phyloP scores from a whole-genome alignment of 2,113 vertebrate species.

The Paraplagusia blochii region DNA sequence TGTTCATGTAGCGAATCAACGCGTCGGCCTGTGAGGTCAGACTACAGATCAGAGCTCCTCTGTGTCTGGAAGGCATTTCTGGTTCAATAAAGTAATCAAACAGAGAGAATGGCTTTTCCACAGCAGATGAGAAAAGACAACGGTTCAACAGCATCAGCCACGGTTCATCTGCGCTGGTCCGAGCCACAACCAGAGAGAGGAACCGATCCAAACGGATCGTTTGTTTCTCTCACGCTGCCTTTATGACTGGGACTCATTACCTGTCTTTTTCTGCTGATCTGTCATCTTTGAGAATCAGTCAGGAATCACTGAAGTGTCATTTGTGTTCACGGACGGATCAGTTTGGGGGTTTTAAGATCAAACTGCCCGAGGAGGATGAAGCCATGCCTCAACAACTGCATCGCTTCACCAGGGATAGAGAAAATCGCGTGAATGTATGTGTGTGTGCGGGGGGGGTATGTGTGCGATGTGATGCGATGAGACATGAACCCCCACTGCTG shows the following conservation, averaged over 20 bases:
- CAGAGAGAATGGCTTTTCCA: neutral
- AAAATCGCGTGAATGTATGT: no score
- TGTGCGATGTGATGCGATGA: slow-evolving; percentile 25
- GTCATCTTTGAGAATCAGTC: slow-evolving; percentile 17
- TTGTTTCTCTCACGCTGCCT: no score
- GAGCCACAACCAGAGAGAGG: neutral
- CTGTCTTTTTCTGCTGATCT: neutral
- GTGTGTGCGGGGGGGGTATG: slow-evolving; percentile 4
- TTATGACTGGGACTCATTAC: slow-evolving; percentile 7
- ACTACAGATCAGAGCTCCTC: neutral
- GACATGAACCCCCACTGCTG: slow-evolving; percentile 36
- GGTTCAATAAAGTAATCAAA: slow-evolving; percentile 10
- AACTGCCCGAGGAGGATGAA: slow-evolving; percentile 21
- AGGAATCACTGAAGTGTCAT: slow-evolving; percentile 4
- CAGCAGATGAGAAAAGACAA: slow-evolving; percentile 1
- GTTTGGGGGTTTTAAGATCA: slow-evolving; percentile 22
- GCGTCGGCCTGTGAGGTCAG: neutral
- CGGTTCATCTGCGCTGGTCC: neutral
- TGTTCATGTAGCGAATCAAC: neutral
- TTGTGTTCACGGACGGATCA: slow-evolving; percentile 19
- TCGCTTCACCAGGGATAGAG: slow-evolving; percentile 10
- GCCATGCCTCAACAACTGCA: slow-evolving; percentile 19
- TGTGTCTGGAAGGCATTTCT: neutral
- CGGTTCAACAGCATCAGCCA: neutral
- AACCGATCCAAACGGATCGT: no score